Evolutionary conservation across 2,113 vertebrate species (phyloP).

Genomic region (Thymallus thymallus): DNA sequence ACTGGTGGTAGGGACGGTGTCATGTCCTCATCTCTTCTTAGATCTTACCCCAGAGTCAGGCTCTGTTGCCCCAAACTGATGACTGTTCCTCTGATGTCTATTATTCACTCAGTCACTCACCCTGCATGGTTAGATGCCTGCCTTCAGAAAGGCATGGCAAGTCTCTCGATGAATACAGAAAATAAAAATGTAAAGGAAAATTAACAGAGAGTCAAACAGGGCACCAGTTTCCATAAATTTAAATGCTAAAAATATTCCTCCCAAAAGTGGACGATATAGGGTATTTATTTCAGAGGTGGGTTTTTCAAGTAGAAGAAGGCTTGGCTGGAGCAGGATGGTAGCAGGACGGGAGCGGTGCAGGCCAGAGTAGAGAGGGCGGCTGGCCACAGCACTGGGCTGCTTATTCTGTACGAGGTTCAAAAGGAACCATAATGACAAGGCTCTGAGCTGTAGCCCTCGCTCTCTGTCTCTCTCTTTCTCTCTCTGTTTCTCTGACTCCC

Average conservation of each 20-base stretch:
- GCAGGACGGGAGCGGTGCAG: too few species aligned
- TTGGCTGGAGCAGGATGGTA: conserved; percentile 30
- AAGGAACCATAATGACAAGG: conserved; percentile 77
- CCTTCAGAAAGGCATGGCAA: too few species aligned
- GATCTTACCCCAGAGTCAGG: neutral
- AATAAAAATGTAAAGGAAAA: too few species aligned
- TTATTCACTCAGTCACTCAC: conserved; percentile 5
- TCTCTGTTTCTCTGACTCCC: neutral
- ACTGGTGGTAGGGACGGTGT: neutral
- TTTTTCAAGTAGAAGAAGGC: conserved; percentile 51
- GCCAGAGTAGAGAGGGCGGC: too few species aligned
- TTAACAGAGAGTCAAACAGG: neutral
- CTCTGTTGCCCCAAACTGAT: conserved; percentile 5
- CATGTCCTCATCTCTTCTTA: conserved; percentile 2
- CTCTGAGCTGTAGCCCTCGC: conserved; percentile 36
- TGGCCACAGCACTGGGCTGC: conserved; percentile 55
- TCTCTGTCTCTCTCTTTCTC: conserved; percentile 18
- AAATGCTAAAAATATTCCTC: conserved; percentile 49
- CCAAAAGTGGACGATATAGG: conserved; percentile 33
- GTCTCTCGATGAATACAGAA: too few species aligned
- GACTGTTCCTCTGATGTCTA: neutral
- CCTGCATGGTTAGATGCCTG: neutral
- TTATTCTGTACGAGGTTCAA: conserved; percentile 74
- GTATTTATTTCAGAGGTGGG: conserved; percentile 57
- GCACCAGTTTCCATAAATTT: conserved; percentile 37